Evolutionary conservation across 2,888 invertebrate species (phyloP).

Genomic region (Nomada fabriciana): DNA sequence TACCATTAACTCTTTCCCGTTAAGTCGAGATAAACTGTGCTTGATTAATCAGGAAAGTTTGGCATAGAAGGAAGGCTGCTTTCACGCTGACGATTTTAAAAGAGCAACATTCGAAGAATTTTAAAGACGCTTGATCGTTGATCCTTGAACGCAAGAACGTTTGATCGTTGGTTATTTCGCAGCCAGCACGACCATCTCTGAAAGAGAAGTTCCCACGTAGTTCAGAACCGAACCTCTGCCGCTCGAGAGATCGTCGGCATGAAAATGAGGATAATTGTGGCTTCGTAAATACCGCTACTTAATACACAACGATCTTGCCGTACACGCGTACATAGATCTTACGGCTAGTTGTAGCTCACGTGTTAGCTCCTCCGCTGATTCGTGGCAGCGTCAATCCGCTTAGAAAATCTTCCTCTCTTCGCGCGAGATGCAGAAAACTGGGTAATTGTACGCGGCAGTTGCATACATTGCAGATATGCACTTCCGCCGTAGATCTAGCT

Average conservation of each 20-base stretch:
- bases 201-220: conserved; percentile 70
- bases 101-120: neutral
- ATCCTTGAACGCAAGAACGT: conserved; percentile 1
- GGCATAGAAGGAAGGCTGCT: neutral
- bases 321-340: conserved; percentile 51
- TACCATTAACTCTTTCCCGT: neutral
- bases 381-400: conserved; percentile 67
- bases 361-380: conserved; percentile 65
- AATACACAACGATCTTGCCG: conserved; percentile 70
- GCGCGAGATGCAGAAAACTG: conserved; percentile 62
- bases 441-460: conserved; percentile 68
- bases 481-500: conserved; percentile 62
- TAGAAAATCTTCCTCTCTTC: conserved; percentile 61
- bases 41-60: conserved; percentile 6
- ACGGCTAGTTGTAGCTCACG: conserved; percentile 49
- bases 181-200: conserved; percentile 10
- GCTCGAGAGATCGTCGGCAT: conserved; percentile 68
- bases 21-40: neutral
- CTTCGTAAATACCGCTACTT: conserved; percentile 77
- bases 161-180: conserved; percentile 17
- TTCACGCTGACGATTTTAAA: neutral
- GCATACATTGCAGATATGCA: conserved; percentile 55
- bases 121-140: neutral
- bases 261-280: conserved; percentile 77
- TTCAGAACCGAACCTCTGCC: conserved; percentile 47